A percentile compares a stretch with the other conserved stretches of the same genome.
Evolutionary conservation across 2,797 vertebrate species (phyloP).

Genomic region (Austrolebias charrua): DNA sequence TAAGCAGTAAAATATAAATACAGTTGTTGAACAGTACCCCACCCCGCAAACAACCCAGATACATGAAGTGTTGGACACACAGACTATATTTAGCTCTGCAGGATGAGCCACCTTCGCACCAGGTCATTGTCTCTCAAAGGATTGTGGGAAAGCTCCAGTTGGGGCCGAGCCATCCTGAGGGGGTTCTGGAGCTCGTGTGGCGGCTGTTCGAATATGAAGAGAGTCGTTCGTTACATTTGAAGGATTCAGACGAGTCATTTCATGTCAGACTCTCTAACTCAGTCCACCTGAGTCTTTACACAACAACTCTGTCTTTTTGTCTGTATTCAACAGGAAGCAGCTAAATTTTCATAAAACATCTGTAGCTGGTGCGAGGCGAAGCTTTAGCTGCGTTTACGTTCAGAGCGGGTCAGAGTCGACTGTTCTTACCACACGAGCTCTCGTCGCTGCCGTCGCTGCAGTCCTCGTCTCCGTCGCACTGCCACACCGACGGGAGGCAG

Average conservation of each 20-base stretch:
- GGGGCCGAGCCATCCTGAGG: constrained; percentile 1
- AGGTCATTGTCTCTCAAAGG: constrained; percentile 44
- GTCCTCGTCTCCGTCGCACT: constrained; percentile 94
- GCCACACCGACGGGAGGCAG: constrained; percentile 93
- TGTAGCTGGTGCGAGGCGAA: too few species aligned
- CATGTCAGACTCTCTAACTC: too few species aligned
- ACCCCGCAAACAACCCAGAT: constrained; percentile 57
- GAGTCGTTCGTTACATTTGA: too few species aligned
- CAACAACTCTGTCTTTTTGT: too few species aligned
- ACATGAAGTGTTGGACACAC: constrained; percentile 22
- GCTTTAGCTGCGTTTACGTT: too few species aligned
- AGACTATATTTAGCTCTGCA: constrained; percentile 48
- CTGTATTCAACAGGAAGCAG: too few species aligned
- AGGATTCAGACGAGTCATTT: too few species aligned
- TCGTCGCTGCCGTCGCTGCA: constrained; percentile 94
- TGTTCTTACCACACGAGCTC: constrained; percentile 88
- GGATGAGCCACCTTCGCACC: constrained; percentile 40
- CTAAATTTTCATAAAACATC: too few species aligned
- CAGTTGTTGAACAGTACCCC: neutral
- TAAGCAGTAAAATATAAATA: too few species aligned
- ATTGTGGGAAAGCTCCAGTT: constrained; percentile 22
- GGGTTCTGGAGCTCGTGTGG: neutral
- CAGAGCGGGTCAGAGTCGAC: too few species aligned
- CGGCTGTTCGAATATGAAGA: too few species aligned
- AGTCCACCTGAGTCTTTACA: too few species aligned